Evolutionary conservation across 1,140 invertebrate genomes (phyloP).

Genomic region (Nymphalis io): DNA sequence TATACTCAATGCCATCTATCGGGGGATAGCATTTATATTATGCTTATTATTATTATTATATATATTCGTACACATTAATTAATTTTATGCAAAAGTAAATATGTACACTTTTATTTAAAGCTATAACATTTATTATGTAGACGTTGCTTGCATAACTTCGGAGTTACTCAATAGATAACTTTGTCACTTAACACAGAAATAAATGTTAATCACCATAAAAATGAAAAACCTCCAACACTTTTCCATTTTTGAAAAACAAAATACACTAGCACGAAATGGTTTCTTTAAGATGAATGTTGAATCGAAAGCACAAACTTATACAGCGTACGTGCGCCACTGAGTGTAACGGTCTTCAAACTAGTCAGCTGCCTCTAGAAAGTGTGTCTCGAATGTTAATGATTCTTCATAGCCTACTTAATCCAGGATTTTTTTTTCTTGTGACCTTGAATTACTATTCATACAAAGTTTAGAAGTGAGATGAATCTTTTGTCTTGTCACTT

Average conservation of each 20-base stretch:
- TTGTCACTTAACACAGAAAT: slow-evolving; percentile 15
- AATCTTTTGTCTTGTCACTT: slow-evolving; percentile 1
- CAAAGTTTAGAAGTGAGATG: background rate
- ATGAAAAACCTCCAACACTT: slow-evolving; percentile 44
- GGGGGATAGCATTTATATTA: background rate
- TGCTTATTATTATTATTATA: too few relatives aligned
- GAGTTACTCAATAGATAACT: too few relatives aligned
- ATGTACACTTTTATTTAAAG: too few relatives aligned
- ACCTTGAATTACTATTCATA: slow-evolving; percentile 33
- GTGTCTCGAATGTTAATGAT: slow-evolving; percentile 51
- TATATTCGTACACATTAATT: too few relatives aligned
- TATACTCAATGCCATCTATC: slow-evolving; percentile 11
- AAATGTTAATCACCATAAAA: slow-evolving; percentile 39
- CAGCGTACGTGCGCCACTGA: slow-evolving; percentile 42
- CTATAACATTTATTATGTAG: too few relatives aligned
- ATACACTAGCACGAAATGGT: slow-evolving; percentile 8
- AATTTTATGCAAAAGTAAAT: too few relatives aligned
- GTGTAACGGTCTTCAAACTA: slow-evolving; percentile 53
- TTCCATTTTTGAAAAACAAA: slow-evolving; percentile 42
- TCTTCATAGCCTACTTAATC: slow-evolving; percentile 40
- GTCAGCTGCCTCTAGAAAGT: slow-evolving; percentile 43
- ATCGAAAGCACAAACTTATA: slow-evolving; percentile 22
- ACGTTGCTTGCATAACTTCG: too few relatives aligned
- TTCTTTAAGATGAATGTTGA: slow-evolving; percentile 23
- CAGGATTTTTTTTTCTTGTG: slow-evolving; percentile 32